Evolutionary conservation across 1,140 invertebrate genomes (phyloP).

Genomic region (Drosophila tsacasi): DNA sequence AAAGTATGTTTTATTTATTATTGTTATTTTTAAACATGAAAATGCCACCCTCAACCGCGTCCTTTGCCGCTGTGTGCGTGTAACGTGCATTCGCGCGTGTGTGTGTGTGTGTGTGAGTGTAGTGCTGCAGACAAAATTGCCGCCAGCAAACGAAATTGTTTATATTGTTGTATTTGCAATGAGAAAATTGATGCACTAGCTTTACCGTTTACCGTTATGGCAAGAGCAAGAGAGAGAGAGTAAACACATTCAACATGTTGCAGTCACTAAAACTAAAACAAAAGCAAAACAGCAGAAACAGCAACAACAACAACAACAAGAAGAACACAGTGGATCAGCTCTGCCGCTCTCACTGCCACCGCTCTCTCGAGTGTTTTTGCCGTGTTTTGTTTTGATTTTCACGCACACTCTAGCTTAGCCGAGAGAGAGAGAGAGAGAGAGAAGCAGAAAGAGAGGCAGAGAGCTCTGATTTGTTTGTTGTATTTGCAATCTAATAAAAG

Average conservation of each 20-base stretch:
- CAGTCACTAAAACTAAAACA: slow-evolving; percentile 49
- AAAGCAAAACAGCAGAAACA: slow-evolving; percentile 35
- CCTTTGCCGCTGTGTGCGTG: slow-evolving; percentile 23
- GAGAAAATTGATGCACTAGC: slow-evolving; percentile 21
- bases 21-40: slow-evolving; percentile 29
- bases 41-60: slow-evolving; percentile 44
- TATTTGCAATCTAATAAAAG: slow-evolving; percentile 50
- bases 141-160: slow-evolving; percentile 19
- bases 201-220: slow-evolving; percentile 33
- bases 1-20: slow-evolving; percentile 13
- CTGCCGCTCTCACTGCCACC: neutral
- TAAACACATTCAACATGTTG: slow-evolving; percentile 58
- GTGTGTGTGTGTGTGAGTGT: neutral
- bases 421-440: neutral
- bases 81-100: slow-evolving; percentile 1
- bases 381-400: slow-evolving; percentile 54
- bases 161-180: slow-evolving; percentile 24
- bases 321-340: slow-evolving; percentile 20
- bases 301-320: slow-evolving; percentile 16
- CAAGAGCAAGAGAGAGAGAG: slow-evolving; percentile 11
- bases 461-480: slow-evolving; percentile 25
- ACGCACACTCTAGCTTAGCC: slow-evolving; percentile 8
- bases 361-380: slow-evolving; percentile 33
- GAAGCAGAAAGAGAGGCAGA: neutral
- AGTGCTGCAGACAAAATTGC: slow-evolving; percentile 13